phyloP scores from a whole-genome alignment of 1,140 invertebrate species.

The Brachionus rubens region DNA sequence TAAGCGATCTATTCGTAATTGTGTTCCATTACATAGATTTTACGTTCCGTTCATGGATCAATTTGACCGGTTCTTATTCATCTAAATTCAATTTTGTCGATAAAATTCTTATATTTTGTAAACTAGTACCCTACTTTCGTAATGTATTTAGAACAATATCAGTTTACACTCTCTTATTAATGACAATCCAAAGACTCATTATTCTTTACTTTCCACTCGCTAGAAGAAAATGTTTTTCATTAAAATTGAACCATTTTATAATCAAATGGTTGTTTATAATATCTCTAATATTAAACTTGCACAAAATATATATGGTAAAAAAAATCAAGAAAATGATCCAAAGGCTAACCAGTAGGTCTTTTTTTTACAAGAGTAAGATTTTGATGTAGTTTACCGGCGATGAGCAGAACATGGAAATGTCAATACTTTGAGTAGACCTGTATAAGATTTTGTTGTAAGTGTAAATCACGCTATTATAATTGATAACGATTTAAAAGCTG shows the following conservation, averaged over 20 bases:
- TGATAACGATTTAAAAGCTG: no score
- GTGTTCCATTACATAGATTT: slow-evolving; percentile 25
- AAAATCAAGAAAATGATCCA: no score
- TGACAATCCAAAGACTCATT: slow-evolving; percentile 20
- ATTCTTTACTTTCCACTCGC: slow-evolving; percentile 19
- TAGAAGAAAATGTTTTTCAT: slow-evolving; percentile 7
- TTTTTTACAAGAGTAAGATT: no score
- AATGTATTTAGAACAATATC: slow-evolving; percentile 18
- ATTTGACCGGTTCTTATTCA: background rate
- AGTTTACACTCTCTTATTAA: background rate
- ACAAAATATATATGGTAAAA: no score
- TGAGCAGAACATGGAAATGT: no score
- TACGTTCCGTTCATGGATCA: slow-evolving; percentile 27
- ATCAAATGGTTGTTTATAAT: slow-evolving; percentile 4
- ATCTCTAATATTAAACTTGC: background rate
- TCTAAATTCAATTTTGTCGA: slow-evolving; percentile 33
- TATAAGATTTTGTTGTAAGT: no score
- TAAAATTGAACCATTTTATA: background rate
- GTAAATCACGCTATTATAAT: no score
- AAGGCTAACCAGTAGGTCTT: no score
- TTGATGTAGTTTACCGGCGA: no score
- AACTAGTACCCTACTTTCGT: background rate
- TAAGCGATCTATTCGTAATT: slow-evolving; percentile 13
- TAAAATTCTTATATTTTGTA: slow-evolving; percentile 17
- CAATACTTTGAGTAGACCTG: no score